Evolutionary conservation across 2,888 invertebrate genomes (phyloP).

Genomic region (Aphidoletes aphidimyza): DNA sequence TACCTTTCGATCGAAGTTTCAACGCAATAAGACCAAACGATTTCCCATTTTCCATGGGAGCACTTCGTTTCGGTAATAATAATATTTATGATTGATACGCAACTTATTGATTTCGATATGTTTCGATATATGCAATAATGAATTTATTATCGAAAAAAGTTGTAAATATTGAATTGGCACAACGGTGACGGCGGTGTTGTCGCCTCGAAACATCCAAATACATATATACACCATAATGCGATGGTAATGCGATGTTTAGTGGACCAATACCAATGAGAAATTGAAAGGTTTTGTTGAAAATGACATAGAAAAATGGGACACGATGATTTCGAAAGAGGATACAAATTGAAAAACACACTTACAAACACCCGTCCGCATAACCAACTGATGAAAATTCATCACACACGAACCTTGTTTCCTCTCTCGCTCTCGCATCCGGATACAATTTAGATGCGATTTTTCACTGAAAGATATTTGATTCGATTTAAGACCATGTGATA

Average conservation of each 20-base stretch:
- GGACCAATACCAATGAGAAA: neutral
- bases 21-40: conserved; percentile 14
- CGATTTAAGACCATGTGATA: too few relatives aligned
- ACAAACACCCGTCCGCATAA: neutral
- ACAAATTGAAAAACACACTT: conserved; percentile 23
- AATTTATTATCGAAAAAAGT: conserved; percentile 14
- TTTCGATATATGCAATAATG: too few relatives aligned
- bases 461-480: neutral
- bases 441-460: neutral
- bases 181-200: neutral
- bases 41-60: conserved; percentile 15
- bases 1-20: neutral
- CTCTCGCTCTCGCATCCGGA: neutral
- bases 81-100: conserved; percentile 19
- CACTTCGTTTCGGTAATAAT: conserved; percentile 11
- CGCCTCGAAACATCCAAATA: too few relatives aligned
- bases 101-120: conserved; percentile 36
- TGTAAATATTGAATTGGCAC: conserved; percentile 13
- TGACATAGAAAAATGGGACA: neutral
- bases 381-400: neutral
- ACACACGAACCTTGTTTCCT: neutral
- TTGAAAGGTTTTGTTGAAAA: neutral
- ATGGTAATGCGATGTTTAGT: too few relatives aligned
- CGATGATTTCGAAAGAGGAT: neutral
- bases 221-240: too few relatives aligned